A percentile compares a stretch with the other conserved stretches of the same genome.
These are phyloP conservation scores for Adelosebastes latens DNA, from an alignment of 2,797 vertebrate genomes.

Conservation along the genomic window DNA sequence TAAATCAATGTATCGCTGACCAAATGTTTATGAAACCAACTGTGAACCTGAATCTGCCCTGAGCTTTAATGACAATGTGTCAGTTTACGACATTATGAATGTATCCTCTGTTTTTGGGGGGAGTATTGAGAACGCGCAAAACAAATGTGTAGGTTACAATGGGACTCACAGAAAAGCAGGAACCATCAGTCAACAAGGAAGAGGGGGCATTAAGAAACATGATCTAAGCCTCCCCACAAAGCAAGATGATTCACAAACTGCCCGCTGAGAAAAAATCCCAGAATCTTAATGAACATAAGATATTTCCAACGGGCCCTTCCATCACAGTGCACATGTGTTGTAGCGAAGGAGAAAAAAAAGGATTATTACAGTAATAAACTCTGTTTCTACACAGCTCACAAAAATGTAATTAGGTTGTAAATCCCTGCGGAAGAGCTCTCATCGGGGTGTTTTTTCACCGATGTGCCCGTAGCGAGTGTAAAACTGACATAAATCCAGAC, in stretches of 20 bases:
- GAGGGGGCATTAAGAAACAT: constrained; percentile 72
- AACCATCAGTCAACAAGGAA: constrained; percentile 67
- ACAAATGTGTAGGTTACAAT: constrained; percentile 63
- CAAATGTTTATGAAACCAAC: constrained; percentile 1
- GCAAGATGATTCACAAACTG: constrained; percentile 68
- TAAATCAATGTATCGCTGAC: background rate
- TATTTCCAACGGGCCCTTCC: constrained; percentile 55
- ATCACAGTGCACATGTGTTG: constrained; percentile 31
- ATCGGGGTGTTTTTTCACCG: constrained; percentile 32
- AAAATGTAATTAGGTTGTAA: constrained; percentile 45
- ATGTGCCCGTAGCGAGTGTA: constrained; percentile 43
- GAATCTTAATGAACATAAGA: constrained; percentile 72
- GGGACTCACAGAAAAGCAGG: constrained; percentile 54
- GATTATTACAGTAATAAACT: constrained; percentile 18
- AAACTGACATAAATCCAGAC: constrained; percentile 61
- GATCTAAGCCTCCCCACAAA: constrained; percentile 68
- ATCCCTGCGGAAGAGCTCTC: constrained; percentile 29
- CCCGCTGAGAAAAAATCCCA: constrained; percentile 52
- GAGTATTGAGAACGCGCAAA: constrained; percentile 31
- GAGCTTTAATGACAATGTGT: constrained; percentile 33
- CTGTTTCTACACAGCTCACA: constrained; percentile 28
- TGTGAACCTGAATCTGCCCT: background rate
- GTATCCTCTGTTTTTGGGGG: constrained; percentile 53
- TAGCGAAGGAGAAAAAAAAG: constrained; percentile 9
- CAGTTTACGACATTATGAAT: constrained; percentile 58